These are phyloP conservation scores for Diphyllodes magnificus DNA, from an alignment of 2,113 vertebrate genomes.

Conservation along the genomic window DNA sequence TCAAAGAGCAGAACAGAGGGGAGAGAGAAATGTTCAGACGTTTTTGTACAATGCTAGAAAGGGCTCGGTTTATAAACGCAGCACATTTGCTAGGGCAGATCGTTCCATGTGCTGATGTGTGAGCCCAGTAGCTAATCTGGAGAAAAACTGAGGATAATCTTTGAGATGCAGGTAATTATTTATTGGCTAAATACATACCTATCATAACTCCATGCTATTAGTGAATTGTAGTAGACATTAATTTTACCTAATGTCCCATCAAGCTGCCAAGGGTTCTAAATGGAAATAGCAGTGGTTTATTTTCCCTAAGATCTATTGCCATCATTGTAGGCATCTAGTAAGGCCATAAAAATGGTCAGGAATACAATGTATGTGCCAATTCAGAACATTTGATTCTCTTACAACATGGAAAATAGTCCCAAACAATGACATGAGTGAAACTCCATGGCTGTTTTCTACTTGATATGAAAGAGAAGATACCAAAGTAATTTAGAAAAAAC, in stretches of 20 bases:
- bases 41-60: not conserved
- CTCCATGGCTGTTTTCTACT: not conserved
- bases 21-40: not conserved
- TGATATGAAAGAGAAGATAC: not conserved
- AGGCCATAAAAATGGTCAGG: not conserved
- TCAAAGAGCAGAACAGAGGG: not conserved
- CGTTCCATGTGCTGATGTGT: not conserved
- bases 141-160: not conserved
- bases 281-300: not conserved
- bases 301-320: not conserved
- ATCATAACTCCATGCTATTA: not conserved
- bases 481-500: not conserved
- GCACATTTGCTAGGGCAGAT: not conserved
- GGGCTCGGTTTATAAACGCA: not conserved
- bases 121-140: not conserved
- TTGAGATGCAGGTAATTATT: not conserved
- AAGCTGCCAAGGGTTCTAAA: not conserved
- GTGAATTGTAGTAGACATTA: not conserved
- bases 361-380: not conserved
- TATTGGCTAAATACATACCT: not conserved
- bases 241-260: not conserved
- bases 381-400: not conserved
- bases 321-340: not conserved
- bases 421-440: not conserved
- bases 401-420: not conserved